Evolutionary conservation across 1,140 invertebrate genomes (phyloP).

Genomic region (Sipha flava): DNA sequence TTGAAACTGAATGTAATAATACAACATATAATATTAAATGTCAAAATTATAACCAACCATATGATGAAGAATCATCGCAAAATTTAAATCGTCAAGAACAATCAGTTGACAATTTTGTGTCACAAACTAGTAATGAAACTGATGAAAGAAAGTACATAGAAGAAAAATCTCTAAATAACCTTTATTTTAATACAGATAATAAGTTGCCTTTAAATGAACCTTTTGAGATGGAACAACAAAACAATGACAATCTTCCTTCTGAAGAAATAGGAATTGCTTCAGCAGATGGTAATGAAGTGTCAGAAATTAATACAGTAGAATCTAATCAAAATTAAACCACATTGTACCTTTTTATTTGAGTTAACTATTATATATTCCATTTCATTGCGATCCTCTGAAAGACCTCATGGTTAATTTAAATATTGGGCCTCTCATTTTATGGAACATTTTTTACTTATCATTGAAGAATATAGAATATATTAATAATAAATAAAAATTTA

Average conservation of each 20-base stretch:
- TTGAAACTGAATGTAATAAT: not conserved
- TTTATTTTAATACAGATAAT: not conserved
- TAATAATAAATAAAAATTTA: too few species aligned
- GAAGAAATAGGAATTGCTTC: not conserved
- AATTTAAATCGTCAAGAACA: not conserved
- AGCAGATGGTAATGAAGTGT: not conserved
- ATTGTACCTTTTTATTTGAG: not conserved
- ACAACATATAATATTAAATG: not conserved
- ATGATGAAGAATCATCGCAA: not conserved
- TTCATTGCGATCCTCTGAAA: too few species aligned
- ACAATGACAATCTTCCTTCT: not conserved
- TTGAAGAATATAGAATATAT: too few species aligned
- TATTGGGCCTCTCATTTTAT: too few species aligned
- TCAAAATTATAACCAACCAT: not conserved
- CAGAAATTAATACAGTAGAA: not conserved
- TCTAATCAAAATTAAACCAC: not conserved
- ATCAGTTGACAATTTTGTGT: not conserved
- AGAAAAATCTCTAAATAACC: not conserved
- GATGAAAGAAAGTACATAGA: not conserved
- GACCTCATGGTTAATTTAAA: too few species aligned
- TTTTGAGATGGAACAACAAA: not conserved
- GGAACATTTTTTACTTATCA: too few species aligned
- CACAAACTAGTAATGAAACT: not conserved
- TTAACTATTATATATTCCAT: not conserved
- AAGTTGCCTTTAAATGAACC: not conserved